A percentile compares a stretch with the other conserved stretches of the same genome.
phyloP scores from a whole-genome alignment of 1,140 invertebrate genomes.

The Eumeta japonica region DNA sequence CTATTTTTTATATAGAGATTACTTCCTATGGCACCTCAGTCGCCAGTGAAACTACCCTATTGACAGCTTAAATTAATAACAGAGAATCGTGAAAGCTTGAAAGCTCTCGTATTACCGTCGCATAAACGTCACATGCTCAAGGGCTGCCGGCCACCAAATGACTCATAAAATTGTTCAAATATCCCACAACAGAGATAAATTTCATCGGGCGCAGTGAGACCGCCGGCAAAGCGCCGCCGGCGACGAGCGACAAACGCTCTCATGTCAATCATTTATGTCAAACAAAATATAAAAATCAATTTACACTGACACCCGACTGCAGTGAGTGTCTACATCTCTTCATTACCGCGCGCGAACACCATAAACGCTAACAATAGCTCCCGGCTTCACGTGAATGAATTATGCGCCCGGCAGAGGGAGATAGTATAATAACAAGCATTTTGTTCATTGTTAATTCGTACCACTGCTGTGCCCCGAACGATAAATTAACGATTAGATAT shows the following conservation, averaged over 20 bases:
- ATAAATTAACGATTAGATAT: slow-evolving; percentile 57
- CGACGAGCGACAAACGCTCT: slow-evolving; percentile 20
- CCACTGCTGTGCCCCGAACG: slow-evolving; percentile 35
- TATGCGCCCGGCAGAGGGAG: background rate
- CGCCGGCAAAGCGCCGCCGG: slow-evolving; percentile 31
- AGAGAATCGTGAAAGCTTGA: no score
- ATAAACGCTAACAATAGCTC: slow-evolving; percentile 19
- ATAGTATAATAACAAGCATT: slow-evolving; percentile 34
- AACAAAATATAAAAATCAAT: slow-evolving; percentile 60
- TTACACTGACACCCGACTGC: slow-evolving; percentile 40
- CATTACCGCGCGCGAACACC: slow-evolving; percentile 41
- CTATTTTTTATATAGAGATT: no score
- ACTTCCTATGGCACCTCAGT: no score
- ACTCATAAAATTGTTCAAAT: slow-evolving; percentile 53
- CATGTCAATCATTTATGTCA: slow-evolving; percentile 57
- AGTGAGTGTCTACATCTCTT: slow-evolving; percentile 41
- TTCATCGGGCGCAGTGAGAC: slow-evolving; percentile 35
- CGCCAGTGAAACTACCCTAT: no score
- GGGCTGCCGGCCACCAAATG: no score
- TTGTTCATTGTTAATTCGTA: slow-evolving; percentile 51
- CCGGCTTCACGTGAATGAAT: no score
- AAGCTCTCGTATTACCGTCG: no score
- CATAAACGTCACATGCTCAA: no score
- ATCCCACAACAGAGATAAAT: slow-evolving; percentile 44
- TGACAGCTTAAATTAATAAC: no score